Base-by-base conservation (phyloP, 2,113 vertebrate genomes). In the Junco hyemalis region DNA sequence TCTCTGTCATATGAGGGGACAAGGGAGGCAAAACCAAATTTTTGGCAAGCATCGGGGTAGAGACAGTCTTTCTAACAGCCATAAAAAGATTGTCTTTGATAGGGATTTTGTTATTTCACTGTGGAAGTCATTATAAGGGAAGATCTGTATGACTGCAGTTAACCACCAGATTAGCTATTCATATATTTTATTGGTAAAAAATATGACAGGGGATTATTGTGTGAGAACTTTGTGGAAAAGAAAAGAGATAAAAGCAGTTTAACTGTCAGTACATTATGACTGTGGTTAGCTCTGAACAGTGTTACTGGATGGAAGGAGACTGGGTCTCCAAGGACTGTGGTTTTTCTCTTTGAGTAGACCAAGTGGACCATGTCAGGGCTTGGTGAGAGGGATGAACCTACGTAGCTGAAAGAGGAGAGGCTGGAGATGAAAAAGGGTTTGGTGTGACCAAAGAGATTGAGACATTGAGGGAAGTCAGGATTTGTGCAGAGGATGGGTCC, bases 191-290 rank as follows among this genome's bases (percentile, higher is more conserved):
- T 81, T 95, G 86, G 88, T 88, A 86, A 93, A 97, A 94, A 91
- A 71, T 95, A 94, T 92, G 95, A 91, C 35, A 11, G 73, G 54
- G 90, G 88, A 97, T 96, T 97, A 96, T 88, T 93, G 68, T 92
- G 80, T 81, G 86, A 97, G 83, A 93, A 93, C 78, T 93, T 66
- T 81, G 92, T 95, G 95, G 93, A 96, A 95, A 95, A 92, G 68
- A 72, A 47, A 81, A 79, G 90, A 94, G 91, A 96, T 95, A 92
- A 97, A 96, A 97, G 88, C 95, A 96, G 95, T 97, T 97, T 96
- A 97, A 93, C 94, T 96, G 82, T 96, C 95, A 92, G 92, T 95
- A 44, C 81, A 59, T 91, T 95, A 93, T 29, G 35, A 80, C 74
- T 96, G 95, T 82, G 95, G 95, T 96, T 97, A 95, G 88, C 90